These are phyloP conservation scores for Opisthograptis luteolata DNA, from an alignment of 2,888 invertebrate species.

Conservation along the genomic window DNA sequence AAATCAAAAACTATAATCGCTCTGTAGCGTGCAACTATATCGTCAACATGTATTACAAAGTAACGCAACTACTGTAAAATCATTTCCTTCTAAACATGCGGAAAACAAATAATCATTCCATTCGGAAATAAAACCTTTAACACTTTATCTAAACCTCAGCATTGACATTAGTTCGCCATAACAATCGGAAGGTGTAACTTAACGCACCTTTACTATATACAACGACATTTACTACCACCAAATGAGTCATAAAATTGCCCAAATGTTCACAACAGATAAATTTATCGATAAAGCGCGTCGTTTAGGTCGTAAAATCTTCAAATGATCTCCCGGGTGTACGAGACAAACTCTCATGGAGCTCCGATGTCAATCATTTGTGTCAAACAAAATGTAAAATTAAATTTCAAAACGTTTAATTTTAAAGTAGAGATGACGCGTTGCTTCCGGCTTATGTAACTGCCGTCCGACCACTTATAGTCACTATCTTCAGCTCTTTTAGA, in stretches of 20 bases:
- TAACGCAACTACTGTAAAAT: not conserved
- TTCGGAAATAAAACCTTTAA: slow-evolving; percentile 22
- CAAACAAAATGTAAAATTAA: slow-evolving; percentile 84
- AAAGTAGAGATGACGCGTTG: slow-evolving; percentile 11
- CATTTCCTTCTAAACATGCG: not conserved
- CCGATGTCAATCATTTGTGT: slow-evolving; percentile 82
- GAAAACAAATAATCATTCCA: not conserved
- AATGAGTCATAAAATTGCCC: slow-evolving; percentile 81
- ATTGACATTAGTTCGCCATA: slow-evolving; percentile 34
- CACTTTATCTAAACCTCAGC: slow-evolving; percentile 28
- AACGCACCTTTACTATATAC: slow-evolving; percentile 56
- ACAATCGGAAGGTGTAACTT: slow-evolving; percentile 57
- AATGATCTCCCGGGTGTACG: slow-evolving; percentile 13
- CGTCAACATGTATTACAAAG: no score
- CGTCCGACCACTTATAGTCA: not conserved
- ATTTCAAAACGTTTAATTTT: slow-evolving; percentile 64
- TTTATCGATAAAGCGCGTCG: slow-evolving; percentile 70
- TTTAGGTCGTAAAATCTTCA: slow-evolving; percentile 71
- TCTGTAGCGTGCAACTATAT: no score
- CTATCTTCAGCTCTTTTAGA: not conserved
- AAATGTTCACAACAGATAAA: slow-evolving; percentile 79
- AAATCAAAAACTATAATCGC: no score
- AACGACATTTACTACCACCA: slow-evolving; percentile 70
- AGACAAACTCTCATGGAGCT: slow-evolving; percentile 49
- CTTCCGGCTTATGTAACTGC: slow-evolving; percentile 1